A percentile compares a stretch with the other conserved stretches of the same genome.
Evolutionary conservation across 2,797 vertebrate species (phyloP).

Genomic region (Tenualosa thibaudeaui): DNA sequence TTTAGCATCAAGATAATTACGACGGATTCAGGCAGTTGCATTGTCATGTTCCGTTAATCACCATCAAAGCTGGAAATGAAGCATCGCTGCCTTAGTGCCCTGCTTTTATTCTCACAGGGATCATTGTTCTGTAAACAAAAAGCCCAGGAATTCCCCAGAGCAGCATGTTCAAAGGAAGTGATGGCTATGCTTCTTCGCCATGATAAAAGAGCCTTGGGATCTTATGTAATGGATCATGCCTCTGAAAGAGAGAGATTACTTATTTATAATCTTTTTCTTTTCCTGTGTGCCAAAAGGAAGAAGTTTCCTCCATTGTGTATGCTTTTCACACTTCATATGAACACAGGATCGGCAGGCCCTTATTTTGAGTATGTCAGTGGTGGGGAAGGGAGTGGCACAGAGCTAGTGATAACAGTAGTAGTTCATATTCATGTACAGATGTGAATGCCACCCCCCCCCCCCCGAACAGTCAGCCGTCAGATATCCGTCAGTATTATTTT

Average conservation of each 20-base stretch:
- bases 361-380: not conserved
- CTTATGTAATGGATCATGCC: constrained; percentile 6
- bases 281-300: not conserved
- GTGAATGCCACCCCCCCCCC: not conserved
- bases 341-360: not conserved
- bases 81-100: not conserved
- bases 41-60: not conserved
- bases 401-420: not conserved
- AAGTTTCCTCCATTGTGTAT: not conserved
- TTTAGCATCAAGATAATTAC: not conserved
- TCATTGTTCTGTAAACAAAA: not conserved
- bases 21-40: not conserved
- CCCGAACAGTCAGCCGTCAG: not conserved
- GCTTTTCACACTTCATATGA: not conserved
- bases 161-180: constrained; percentile 11
- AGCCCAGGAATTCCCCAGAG: not conserved
- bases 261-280: not conserved
- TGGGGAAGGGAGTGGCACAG: not conserved
- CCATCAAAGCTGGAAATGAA: not conserved
- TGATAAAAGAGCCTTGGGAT: not conserved
- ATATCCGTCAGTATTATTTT: not conserved
- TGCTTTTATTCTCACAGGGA: not conserved
- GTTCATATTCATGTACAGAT: not conserved
- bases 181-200: not conserved
- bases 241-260: not conserved